Evolutionary conservation across 2,113 vertebrate species (phyloP), one percentile per base, ranked within the genome.

Genomic region (Peucedramus taeniatus): DNA sequence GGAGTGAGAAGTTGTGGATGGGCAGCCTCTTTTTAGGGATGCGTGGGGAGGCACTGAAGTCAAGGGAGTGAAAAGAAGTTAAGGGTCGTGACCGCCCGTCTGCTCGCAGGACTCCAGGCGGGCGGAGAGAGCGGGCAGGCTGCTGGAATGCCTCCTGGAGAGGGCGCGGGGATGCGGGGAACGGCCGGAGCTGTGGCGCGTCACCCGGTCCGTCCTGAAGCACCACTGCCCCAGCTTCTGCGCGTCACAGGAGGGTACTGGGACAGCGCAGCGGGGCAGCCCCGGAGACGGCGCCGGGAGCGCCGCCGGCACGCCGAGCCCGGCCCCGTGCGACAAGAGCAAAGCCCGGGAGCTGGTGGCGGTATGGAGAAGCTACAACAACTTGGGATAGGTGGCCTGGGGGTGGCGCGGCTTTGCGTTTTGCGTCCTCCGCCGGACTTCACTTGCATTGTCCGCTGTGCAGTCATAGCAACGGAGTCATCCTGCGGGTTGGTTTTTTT

Each of bases 301-400:
- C 4, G 57, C 45, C 13, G 26, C 15, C 30, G 27, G 31, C 13
- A 51, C 20, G 4, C 11, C 28, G 16, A 61, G 15, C 10, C 16
- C 33, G 13, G 54, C 4, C 11, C 83, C 45, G 6, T 96, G 93
- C 77, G 81, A 93, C 47, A 57, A 37, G 2, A 66, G 72, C 42
- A 94, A 89, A 66, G 28, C 72, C 37, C 57, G 15, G 42, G 90
- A 95, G 90, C 49, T 95, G 77, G 26, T 86, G 92, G 87, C 94
- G 1, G 61, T 96, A 24, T 89, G 71, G 94, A 89, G 90, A 11
- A 96, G 92, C 81, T 96, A 96, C 91, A 37, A 66, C 28, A 68
- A 90, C 40, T 45, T 87, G 35, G 27, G 75, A 77, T 83, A 97
- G 47, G 14, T 3, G 50, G 26, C 37, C n/a, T 13, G 9, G 20